Base-by-base conservation (phyloP, 1,140 invertebrate genomes). In the Geopemphigus sp. region DNA sequence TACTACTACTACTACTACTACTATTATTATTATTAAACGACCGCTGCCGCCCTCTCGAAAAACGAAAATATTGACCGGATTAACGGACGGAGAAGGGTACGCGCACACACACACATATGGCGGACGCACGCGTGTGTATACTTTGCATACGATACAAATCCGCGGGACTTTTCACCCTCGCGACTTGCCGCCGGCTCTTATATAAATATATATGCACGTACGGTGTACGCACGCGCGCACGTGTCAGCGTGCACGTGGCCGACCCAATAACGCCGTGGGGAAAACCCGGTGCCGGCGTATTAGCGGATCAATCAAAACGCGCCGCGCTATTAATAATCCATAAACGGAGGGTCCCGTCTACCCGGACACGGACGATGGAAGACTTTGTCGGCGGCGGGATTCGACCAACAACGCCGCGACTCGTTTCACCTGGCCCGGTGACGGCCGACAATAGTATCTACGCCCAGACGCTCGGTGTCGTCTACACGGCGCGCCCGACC, bases 51-150 rank as follows among this genome's bases (percentile, higher is more conserved):
- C n/a, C n/a, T n/a, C n/a, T n/a, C n/a, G n/a, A n/a, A n/a, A 78
- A 63, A 78, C 15, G n/a, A 78, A 78, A 78, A 78, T 78, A 78
- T 78, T 78, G 74, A 61, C 56, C 57, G 74, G 54, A 78, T 78
- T 53, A 78, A 63, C 39, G 15, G 53, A 11, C 5, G 8, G 5
- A 47, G 11, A 15, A 24, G 66, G 39, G 22, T 47, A 6, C 47
- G 74, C 61, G 53, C 32, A 8, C n/a, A n/a, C n/a, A n/a, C n/a
- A n/a, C n/a, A n/a, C n/a, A n/a, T n/a, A n/a, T n/a, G n/a, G n/a
- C n/a, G n/a, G n/a, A n/a, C n/a, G n/a, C n/a, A n/a, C n/a, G n/a
- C n/a, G n/a, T n/a, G n/a, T n/a, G n/a, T n/a, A n/a, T 50, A 61
- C 39, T 78, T 78, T 78, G 57, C 74, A 78, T 63, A 50, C n/a